Conservation (phyloP, 92 coral and sea anemone genomes). For the Pocillopora meandrina region DNA sequence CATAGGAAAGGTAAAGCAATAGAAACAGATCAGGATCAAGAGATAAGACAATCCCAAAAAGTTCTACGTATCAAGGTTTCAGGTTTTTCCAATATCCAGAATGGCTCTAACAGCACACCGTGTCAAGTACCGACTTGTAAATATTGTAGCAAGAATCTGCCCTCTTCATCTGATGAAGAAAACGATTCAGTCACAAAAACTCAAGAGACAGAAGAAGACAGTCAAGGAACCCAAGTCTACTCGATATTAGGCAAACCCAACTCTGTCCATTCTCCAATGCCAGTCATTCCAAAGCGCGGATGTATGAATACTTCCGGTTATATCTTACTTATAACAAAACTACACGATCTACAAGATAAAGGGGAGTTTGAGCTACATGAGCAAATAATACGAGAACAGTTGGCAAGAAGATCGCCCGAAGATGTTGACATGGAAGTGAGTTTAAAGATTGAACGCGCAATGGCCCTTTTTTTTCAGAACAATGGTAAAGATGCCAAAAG, state of each 20-base stretch:
- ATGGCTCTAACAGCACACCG: background rate
- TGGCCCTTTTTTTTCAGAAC: conserved; percentile 9
- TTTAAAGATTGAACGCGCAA: conserved; percentile 13
- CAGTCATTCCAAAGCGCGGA: conserved; percentile 17
- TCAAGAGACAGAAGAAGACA: background rate
- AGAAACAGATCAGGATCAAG: too few species aligned
- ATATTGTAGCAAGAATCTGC: background rate
- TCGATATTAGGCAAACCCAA: background rate
- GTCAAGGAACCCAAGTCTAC: background rate
- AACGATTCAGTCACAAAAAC: background rate
- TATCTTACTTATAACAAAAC: background rate
- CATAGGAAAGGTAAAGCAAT: too few species aligned
- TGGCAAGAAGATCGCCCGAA: background rate
- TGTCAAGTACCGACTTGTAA: background rate
- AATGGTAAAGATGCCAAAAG: background rate
- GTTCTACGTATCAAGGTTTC: background rate
- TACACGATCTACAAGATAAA: background rate
- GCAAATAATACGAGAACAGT: background rate
- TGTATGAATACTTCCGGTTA: background rate
- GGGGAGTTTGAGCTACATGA: conserved; percentile 10
- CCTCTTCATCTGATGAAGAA: too few species aligned
- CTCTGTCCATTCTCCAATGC: background rate
- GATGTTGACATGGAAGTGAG: conserved; percentile 15
- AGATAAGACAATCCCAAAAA: too few species aligned
- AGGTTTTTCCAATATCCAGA: background rate